phyloP scores from a whole-genome alignment of 2,888 invertebrate species.

The Drosophila yooni region DNA sequence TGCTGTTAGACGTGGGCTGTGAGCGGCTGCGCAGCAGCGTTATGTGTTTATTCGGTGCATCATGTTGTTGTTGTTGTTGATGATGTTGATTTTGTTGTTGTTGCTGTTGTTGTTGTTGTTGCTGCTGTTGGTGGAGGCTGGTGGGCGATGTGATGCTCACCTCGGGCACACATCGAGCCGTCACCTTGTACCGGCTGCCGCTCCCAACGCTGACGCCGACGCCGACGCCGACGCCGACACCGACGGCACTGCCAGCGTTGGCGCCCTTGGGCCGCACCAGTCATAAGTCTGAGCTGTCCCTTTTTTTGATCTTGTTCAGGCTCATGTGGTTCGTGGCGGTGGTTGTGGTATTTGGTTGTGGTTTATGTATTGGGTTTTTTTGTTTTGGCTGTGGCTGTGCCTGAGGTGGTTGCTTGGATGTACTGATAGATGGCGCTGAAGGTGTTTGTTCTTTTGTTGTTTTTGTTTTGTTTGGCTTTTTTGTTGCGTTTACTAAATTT shows the following conservation, averaged over 20 bases:
- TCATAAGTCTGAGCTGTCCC: constrained; percentile 85
- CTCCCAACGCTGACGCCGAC: constrained; percentile 80
- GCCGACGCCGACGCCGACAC: constrained; percentile 75
- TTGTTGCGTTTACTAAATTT: constrained; percentile 53
- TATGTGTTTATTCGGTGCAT: constrained; percentile 71
- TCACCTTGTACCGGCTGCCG: constrained; percentile 84
- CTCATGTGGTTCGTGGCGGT: constrained; percentile 77
- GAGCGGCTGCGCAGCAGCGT: constrained; percentile 76
- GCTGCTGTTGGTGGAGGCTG: constrained; percentile 49
- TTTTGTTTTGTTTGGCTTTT: constrained; percentile 31
- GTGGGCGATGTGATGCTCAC: constrained; percentile 84
- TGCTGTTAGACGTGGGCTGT: constrained; percentile 81
- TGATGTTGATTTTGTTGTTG: constrained; percentile 40
- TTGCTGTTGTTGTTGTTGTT: constrained; percentile 29
- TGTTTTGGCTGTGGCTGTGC: constrained; percentile 30
- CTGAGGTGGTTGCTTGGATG: constrained; percentile 62
- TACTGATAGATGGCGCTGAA: constrained; percentile 56
- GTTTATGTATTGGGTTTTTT: constrained; percentile 3
- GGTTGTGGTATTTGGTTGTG: constrained; percentile 21
- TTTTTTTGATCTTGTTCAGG: constrained; percentile 84
- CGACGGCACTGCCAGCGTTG: constrained; percentile 65
- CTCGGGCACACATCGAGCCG: constrained; percentile 84
- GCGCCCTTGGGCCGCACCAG: constrained; percentile 83
- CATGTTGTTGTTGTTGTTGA: constrained; percentile 48
- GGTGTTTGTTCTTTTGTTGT: constrained; percentile 38